Base-by-base conservation (phyloP, 64 coral and sea anemone genomes). In the Montipora foliosa region DNA sequence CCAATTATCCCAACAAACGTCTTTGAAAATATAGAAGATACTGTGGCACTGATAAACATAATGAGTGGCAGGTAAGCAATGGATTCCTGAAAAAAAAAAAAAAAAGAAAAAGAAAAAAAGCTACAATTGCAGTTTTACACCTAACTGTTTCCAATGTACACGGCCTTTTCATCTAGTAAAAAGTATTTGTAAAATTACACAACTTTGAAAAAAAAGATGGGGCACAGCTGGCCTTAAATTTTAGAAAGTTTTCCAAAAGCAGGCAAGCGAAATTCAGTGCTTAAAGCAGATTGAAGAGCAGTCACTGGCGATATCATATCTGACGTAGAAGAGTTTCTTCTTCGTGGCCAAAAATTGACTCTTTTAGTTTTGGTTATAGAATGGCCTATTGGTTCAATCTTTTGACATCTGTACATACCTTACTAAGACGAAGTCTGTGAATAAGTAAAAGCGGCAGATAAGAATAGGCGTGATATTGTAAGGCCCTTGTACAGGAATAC, bases 21-120 rank as follows among this genome's bases (percentile, higher is more conserved):
- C 79, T 78, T 82, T 82, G 79, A 82, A 15, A 82, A 12, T 25
- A 52, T 21, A 4, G 79, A 29, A 15, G 79, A 82, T 44, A 62
- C 79, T 15, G 52, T 82, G 10, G 79, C 79, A 37, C 79, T 82
- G 7, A 82, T 22, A 6, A 62, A 82, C 79, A 82, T 82, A 24
- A 82, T 6, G 29, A 82, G 79, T 62, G 79, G 79, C 0, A 82
- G 52, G 29, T 82, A 82, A 16, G 79, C 79, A 25, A 60, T 82
- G 52, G 79, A 52, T 21, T 82, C 79, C 79, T 82, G 79, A 3
- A 5, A 21, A 25, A 2, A 5, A 25, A 25, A 44, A 13, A 44
- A 5, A 1, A 37, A 37, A 37, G 29, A 37, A 37, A 37, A 37
- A 37, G 37, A 37, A 82, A 59, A 6, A 17, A 78, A 50, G 37